Evolutionary conservation across 2,113 vertebrate genomes (phyloP), one percentile per base, ranked within the genome.

Genomic region (Calypte anna): DNA sequence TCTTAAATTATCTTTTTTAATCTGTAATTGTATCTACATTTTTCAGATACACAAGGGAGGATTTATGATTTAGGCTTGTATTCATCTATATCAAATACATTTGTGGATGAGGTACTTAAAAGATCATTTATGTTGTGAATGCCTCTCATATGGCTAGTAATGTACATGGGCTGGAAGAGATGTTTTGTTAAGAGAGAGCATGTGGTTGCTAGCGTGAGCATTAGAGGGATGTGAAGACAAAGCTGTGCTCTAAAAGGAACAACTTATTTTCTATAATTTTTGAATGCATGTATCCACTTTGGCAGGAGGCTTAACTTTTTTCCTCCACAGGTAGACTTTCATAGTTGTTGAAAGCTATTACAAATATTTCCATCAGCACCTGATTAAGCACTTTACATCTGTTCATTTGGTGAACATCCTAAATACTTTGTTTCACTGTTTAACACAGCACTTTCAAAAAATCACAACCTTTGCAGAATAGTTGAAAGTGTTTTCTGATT

Each of bases 191-290:
- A 76, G 12, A 3, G 10, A 28, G 6, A 17, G 7, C 31, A 48
- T 48, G 10, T 30, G 40, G 61, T 33, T 57, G 9, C 6, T 61
- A 48, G 4, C 0, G 0, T 50, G 21, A 62, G 5, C 23, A 58
- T 38, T n/a, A 77, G 36, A 73, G 51, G 40, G 53, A 44, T 22
- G 24, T 53, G 40, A 90, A 82, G 38, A 31, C 36, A 80, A 82
- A 82, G 7, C 9, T 72, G 6, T 50, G 7, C 7, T 68, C 30
- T 57, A 21, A 63, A 85, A 68, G 4, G 79, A 78, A 30, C 1
- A 44, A 7, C 36, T 5, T 72, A 31, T 55, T 36, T 67, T 53
- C 23, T 61, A 2, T 23, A 28, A 50, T 36, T 85, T 76, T 1
- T 23, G 61, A 82, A 73, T 25, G 18, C 6, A 59, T 25, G 11